Percentiles rank a stretch among this genome's conserved stretches.
Evolutionary conservation across 2,888 invertebrate species (phyloP).

Genomic region (Epinotia bilunana): DNA sequence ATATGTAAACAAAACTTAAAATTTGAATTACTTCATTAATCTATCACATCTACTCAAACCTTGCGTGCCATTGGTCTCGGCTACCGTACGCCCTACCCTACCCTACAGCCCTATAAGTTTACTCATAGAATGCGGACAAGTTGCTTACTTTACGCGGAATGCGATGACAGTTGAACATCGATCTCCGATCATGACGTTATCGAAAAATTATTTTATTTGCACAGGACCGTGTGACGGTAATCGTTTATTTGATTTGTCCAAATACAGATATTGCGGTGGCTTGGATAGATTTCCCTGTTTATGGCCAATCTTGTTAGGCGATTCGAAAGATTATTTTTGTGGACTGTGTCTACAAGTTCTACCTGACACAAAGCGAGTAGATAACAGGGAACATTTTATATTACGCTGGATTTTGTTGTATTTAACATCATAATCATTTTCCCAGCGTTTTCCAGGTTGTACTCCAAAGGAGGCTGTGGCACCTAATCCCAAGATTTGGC

Average conservation of each 20-base stretch:
- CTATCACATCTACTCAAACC: neutral
- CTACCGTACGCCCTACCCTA: neutral
- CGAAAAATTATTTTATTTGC: slow-evolving; percentile 43
- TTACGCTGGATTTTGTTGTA: too few species aligned
- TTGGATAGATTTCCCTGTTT: neutral
- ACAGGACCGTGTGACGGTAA: slow-evolving; percentile 33
- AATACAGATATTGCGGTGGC: slow-evolving; percentile 19
- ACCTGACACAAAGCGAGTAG: too few species aligned
- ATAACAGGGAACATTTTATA: too few species aligned
- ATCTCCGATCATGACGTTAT: slow-evolving; percentile 40
- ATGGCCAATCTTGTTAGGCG: neutral
- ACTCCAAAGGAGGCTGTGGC: too few species aligned
- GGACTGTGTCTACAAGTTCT: too few species aligned
- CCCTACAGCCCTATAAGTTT: slow-evolving; percentile 18
- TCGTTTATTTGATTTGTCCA: slow-evolving; percentile 29
- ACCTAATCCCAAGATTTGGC: too few species aligned
- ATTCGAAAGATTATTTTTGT: slow-evolving; percentile 24
- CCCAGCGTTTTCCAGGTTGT: too few species aligned
- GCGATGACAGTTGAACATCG: slow-evolving; percentile 36
- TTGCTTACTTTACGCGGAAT: slow-evolving; percentile 24
- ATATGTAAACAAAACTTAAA: neutral
- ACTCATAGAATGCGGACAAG: slow-evolving; percentile 42
- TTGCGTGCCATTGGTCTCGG: neutral
- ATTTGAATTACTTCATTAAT: neutral
- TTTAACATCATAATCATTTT: too few species aligned